These are phyloP conservation scores for Hystrix brachyura DNA, from an alignment of 2,113 vertebrate genomes.

Conservation along the genomic window DNA sequence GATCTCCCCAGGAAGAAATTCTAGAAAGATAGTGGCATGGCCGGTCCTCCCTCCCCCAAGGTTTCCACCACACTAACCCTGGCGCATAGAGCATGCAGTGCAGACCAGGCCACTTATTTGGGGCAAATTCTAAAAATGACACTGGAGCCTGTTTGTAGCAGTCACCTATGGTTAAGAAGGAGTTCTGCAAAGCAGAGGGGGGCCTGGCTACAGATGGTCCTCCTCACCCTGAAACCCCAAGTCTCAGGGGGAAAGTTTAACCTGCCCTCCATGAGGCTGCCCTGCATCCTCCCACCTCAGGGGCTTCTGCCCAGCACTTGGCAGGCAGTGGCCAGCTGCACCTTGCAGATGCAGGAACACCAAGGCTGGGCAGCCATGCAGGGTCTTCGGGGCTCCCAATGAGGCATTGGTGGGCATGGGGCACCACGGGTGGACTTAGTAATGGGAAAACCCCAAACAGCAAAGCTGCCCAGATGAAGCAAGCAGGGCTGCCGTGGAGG, in stretches of 20 bases:
- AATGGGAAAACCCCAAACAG: neutral
- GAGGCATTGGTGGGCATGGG: neutral
- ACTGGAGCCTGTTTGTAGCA: neutral
- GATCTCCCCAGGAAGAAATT: neutral
- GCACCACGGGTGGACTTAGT: neutral
- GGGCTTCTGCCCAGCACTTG: accelerated
- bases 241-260: accelerated
- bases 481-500: neutral
- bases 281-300: too few species aligned
- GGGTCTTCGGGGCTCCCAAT: neutral
- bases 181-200: neutral
- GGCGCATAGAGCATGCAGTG: neutral
- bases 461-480: neutral
- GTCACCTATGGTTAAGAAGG: neutral
- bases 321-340: neutral
- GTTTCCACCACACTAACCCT: accelerated
- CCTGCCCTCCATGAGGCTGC: accelerated
- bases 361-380: neutral
- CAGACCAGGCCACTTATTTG: neutral
- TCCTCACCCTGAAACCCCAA: too few species aligned
- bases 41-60: neutral
- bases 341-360: neutral
- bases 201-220: accelerated
- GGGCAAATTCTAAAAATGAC: neutral
- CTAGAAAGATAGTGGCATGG: neutral